phyloP scores from a whole-genome alignment of 2,888 invertebrate species.

The Eupithecia centaureata region DNA sequence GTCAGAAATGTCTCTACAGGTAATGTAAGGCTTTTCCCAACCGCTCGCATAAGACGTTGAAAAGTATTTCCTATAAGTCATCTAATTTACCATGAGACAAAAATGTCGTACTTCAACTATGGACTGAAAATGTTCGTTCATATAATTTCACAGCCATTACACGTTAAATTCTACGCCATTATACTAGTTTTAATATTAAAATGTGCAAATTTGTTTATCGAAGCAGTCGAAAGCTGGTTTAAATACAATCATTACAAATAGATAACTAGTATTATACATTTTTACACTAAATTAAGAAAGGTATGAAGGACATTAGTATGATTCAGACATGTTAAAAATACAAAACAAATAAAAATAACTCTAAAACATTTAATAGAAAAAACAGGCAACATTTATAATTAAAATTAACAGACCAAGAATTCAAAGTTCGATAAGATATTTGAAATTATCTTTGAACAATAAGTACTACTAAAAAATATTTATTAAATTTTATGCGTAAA shows the following conservation, averaged over 20 bases:
- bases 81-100: background rate
- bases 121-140: constrained; percentile 69
- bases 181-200: constrained; percentile 33
- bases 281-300: constrained; percentile 23
- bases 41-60: background rate
- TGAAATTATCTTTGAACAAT: constrained; percentile 1
- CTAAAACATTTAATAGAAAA: constrained; percentile 48
- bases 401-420: constrained; percentile 27
- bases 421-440: constrained; percentile 17
- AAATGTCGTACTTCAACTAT: constrained; percentile 44
- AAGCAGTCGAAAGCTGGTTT: constrained; percentile 39
- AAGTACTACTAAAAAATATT: background rate
- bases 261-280: constrained; percentile 34
- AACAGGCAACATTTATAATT: constrained; percentile 48
- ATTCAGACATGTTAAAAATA: constrained; percentile 44
- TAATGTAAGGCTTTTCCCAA: background rate
- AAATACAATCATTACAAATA: background rate
- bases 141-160: constrained; percentile 78
- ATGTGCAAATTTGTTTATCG: constrained; percentile 34
- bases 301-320: constrained; percentile 39
- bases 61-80: background rate
- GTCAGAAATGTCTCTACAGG: constrained; percentile 1
- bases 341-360: constrained; percentile 34
- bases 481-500: background rate
- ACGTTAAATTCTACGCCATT: constrained; percentile 62